Evolutionary conservation across 2,888 invertebrate genomes (phyloP), one percentile per base, ranked within the genome.

Genomic region (Willowsia nigromaculata): DNA sequence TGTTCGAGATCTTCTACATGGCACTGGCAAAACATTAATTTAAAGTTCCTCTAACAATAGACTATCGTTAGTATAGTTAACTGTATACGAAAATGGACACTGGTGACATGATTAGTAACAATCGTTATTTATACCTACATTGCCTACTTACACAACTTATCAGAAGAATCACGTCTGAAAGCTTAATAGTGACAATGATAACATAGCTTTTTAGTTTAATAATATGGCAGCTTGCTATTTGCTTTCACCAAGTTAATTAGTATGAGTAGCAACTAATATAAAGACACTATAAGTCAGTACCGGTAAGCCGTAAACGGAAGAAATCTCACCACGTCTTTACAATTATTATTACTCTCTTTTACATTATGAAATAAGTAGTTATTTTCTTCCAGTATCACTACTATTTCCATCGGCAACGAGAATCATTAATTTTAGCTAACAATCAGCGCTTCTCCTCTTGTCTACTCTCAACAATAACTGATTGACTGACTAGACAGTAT

Each of bases 1-100:
- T 37, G 33, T 71, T 83, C 83, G 88, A 88, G 84, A 88, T 88
- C 84, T 18, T 78, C 88, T 84, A 82, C 76, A 88, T 88, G 88
- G 88, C 88, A 88, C 88, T 80, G 80, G 40, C 80, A 80, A 80
- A 50, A 59, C 18, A 59, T 40, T 40, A n/a, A 65, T 18, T 65
- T 65, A 65, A 33, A 62, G 33, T 0, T 47, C 18, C 53, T 50
- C 33, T 37, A 18, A 15, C 40, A 37, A 15, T 68, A 59, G 13
- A 62, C 5, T 62, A 0, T 56, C 30, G 7, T 25, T 62, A 15
- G 43, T 11, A 11, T 74, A 47, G 43, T 11, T 47, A 74, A 47
- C 25, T 43, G 18, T 25, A 74, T 11, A 74, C 43, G 4, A 25
- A 74, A 74, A 74, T 25, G 71, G 71, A 74, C 71, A 47, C 43